Conservation (phyloP, 1,140 invertebrate species). For the Bombus sibiricus region DNA sequence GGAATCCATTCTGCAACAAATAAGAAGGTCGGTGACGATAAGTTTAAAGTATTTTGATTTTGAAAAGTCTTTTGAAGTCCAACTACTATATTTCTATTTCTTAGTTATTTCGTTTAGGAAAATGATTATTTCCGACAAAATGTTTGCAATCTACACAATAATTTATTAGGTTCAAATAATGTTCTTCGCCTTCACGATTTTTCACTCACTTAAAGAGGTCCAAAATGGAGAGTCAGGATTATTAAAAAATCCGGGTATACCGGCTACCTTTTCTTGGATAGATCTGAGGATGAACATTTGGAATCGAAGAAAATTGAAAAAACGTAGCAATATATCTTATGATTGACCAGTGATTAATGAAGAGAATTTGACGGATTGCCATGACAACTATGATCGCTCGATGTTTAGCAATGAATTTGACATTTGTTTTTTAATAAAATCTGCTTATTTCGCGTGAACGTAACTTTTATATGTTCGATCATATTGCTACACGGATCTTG, state of each 20-base stretch:
- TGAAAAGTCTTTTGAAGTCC: not conserved
- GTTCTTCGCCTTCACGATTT: not conserved
- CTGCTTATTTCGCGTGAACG: too few relatives aligned
- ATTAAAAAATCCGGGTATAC: not conserved
- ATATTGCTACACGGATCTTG: too few relatives aligned
- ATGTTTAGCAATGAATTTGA: not conserved
- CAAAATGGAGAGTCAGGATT: conserved; percentile 8
- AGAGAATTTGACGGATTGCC: not conserved
- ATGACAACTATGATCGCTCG: conserved; percentile 32
- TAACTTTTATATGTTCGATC: not conserved
- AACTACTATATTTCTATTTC: too few relatives aligned
- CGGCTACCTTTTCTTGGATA: not conserved
- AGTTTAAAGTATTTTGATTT: too few relatives aligned
- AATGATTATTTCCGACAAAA: not conserved
- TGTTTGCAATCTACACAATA: not conserved
- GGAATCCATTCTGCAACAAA: conserved; percentile 70
- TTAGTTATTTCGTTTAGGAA: not conserved
- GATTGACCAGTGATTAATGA: not conserved
- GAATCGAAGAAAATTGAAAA: not conserved
- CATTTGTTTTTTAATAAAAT: not conserved
- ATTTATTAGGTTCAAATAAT: not conserved
- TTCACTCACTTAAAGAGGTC: conserved; percentile 49
- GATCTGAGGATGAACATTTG: conserved; percentile 18
- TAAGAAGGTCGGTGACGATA: too few relatives aligned
- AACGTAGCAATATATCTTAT: not conserved